Base-by-base conservation (phyloP, 2,113 vertebrate species). In the Morone saxatilis region DNA sequence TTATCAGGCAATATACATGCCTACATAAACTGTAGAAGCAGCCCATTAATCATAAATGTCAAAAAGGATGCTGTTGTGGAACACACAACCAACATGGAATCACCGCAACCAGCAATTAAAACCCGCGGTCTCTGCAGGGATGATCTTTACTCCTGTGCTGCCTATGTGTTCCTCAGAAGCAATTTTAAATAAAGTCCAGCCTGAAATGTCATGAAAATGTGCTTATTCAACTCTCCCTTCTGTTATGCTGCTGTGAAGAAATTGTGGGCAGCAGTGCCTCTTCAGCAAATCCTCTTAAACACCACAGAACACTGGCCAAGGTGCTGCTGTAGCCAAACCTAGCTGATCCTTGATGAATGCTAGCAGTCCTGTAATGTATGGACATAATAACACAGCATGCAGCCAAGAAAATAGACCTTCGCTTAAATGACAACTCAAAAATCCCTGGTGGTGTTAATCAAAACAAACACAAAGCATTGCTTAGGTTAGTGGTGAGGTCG, bases 261-360 rank as follows among this genome's bases (percentile, higher is more conserved):
- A 63, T 66, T 82, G n/a, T 71, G 50, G 59, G 54, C 56, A 40
- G 62, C 17, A 25, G n/a, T 69, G 81, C 81, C 57, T 77, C 57
- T 82, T 84, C 60, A 81, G 84, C 76, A 81, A 83, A 81, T 89
- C 79, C 50, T 69, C 82, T 76, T 69, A 61, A 83, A 72, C 57
- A 71, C 51, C 47, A 60, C 56, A 45, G 59, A 78, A 47, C 67
- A 38, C 7, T 19, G 22, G 54, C 78, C 76, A 75, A 59, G 68
- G 22, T 78, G 70, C 65, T 65, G 61, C 68, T 54, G 20, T 16
- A 61, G 59, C 75, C 71, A 68, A 63, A 59, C 40, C 25, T 4
- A 12, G 36, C 45, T 67, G 53, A 69, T 76, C 47, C 22, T 22
- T 59, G 50, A 71, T 22, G 22, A 61, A 51, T 38, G 47, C 68